Base-by-base conservation (phyloP, 2,113 vertebrate species). In the Gymnorhina tibicen region DNA sequence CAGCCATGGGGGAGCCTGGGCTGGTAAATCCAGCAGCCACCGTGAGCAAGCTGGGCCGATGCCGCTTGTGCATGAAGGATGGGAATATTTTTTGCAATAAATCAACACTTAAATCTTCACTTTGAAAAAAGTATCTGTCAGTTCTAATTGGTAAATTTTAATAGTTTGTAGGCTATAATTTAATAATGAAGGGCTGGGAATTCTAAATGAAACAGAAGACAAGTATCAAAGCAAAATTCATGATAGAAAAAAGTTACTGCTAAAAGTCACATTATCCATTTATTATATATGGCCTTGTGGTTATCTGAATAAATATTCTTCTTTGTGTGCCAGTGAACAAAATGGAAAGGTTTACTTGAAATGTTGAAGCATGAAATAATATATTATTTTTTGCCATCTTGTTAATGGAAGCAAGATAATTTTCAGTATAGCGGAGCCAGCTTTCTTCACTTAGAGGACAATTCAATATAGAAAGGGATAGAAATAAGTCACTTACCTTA, bases 131-230 rank as follows among this genome's bases (percentile, higher is more conserved):
- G 32, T 63, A 70, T 86, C 93, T 92, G 90, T 86, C 76, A 89
- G 72, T 89, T 95, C 83, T 93, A 93, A 78, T 86, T 78, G 88
- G 67, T 95, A 89, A 91, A 91, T 94, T 94, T 89, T 95, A 84
- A 89, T 92, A 89, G 87, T 91, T 96, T 87, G 88, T 93, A 89
- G 88, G 76, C 73, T 96, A 78, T 94, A 88, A 92, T 92, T 95
- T 94, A 95, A 84, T 95, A 91, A 96, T 84, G 83, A 94, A 90
- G 76, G 49, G 35, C 76, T 91, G 76, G 86, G 93, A 94, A 87
- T 96, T 95, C 79, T 91, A 89, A 95, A 86, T 91, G 88, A 93
- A 94, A 84, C 60, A 85, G 74, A 94, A 96, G 93, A 83, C 60
- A 90, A 91, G 72, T 95, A 90, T 94, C 64, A 94, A 96, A 96